phyloP scores from a whole-genome alignment of 2,888 invertebrate species.

The Lamproptera curius region DNA sequence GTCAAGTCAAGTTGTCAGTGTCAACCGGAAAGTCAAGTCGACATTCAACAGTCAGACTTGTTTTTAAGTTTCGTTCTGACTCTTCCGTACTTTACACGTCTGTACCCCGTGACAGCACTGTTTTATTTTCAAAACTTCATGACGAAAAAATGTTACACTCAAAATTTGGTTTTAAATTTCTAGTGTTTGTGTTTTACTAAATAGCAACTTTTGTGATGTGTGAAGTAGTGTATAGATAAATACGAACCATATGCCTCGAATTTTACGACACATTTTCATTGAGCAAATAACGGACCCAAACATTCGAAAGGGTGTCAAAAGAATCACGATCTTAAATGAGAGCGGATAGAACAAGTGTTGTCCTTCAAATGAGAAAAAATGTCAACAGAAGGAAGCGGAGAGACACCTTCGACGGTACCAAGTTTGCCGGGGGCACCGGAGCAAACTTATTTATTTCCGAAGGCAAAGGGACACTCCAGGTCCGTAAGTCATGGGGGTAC shows the following conservation, averaged over 20 bases:
- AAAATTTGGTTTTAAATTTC: constrained; percentile 31
- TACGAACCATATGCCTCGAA: constrained; percentile 69
- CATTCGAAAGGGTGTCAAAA: constrained; percentile 40
- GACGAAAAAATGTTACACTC: constrained; percentile 29
- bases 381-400: constrained; percentile 83
- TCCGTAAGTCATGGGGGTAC: constrained; percentile 92
- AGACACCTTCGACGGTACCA: constrained; percentile 70
- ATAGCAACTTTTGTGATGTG: constrained; percentile 53
- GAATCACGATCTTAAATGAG: constrained; percentile 64
- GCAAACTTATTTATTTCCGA: constrained; percentile 73
- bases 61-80: constrained; percentile 50
- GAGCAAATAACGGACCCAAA: constrained; percentile 36
- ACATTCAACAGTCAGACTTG: constrained; percentile 34
- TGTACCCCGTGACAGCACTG: constrained; percentile 46
- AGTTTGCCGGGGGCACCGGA: constrained; percentile 73
- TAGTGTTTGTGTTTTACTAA: constrained; percentile 37
- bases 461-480: constrained; percentile 83
- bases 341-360: constrained; percentile 52
- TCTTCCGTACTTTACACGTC: constrained; percentile 37
- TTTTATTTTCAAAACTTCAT: constrained; percentile 31
- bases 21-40: constrained; percentile 37
- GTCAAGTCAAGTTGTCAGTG: constrained; percentile 24
- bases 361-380: constrained; percentile 81
- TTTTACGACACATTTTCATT: constrained; percentile 44
- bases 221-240: constrained; percentile 64